phyloP scores from a whole-genome alignment of 2,797 vertebrate species.

The Periophthalmus magnuspinnatus region DNA sequence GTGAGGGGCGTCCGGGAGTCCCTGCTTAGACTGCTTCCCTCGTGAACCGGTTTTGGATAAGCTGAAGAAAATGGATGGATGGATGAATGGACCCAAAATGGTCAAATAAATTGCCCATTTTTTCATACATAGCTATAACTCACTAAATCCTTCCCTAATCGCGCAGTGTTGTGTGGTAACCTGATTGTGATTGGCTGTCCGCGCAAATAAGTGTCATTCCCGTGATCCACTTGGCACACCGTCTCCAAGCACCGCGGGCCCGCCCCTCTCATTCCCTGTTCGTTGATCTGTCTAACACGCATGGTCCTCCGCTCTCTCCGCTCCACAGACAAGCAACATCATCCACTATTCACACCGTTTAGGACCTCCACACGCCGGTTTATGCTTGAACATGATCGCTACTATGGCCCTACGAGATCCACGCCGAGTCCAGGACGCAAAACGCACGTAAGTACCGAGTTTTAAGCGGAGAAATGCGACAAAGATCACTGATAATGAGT shows the following conservation, averaged over 20 bases:
- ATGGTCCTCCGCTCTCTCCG: constrained; percentile 43
- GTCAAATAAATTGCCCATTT: too few relatives aligned
- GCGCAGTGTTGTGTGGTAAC: constrained; percentile 10
- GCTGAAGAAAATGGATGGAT: too few relatives aligned
- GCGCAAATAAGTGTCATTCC: constrained; percentile 44
- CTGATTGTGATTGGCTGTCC: constrained; percentile 55
- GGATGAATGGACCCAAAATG: too few relatives aligned
- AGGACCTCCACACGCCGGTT: neutral
- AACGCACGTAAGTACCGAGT: constrained; percentile 41
- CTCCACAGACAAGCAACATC: neutral
- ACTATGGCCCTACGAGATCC: neutral
- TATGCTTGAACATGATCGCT: constrained; percentile 29
- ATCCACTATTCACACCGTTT: neutral
- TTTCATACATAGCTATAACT: too few relatives aligned
- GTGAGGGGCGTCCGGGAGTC: too few relatives aligned
- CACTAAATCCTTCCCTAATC: neutral
- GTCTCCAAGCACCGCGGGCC: constrained; percentile 66
- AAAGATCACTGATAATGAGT: constrained; percentile 7
- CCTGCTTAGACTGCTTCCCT: too few relatives aligned
- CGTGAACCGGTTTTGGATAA: too few relatives aligned
- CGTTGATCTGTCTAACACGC: constrained; percentile 63
- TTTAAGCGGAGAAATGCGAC: neutral
- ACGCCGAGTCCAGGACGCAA: neutral
- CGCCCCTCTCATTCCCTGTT: constrained; percentile 52
- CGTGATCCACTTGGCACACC: constrained; percentile 48